phyloP scores from a whole-genome alignment of 2,888 invertebrate species.

The Clistopyga incitator region DNA sequence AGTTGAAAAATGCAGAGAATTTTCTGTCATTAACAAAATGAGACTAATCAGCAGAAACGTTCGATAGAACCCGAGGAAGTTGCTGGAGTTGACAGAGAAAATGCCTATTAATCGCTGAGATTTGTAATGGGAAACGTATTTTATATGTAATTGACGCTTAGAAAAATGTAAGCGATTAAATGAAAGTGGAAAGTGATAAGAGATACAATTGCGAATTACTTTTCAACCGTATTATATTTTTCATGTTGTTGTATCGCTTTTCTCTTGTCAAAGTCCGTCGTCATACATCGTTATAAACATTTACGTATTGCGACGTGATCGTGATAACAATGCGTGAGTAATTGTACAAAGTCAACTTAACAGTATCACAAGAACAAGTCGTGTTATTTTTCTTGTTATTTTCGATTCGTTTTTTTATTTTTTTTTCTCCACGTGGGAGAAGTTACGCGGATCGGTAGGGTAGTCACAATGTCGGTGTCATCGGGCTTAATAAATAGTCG shows the following conservation, averaged over 20 bases:
- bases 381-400: constrained; percentile 55
- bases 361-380: constrained; percentile 71
- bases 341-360: constrained; percentile 78
- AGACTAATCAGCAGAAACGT: too few relatives aligned
- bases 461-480: constrained; percentile 38
- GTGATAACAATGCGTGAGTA: constrained; percentile 77
- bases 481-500: constrained; percentile 52
- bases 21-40: too few relatives aligned
- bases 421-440: constrained; percentile 25
- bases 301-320: constrained; percentile 76
- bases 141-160: not conserved
- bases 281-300: constrained; percentile 78
- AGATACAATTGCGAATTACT: constrained; percentile 36
- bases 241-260: constrained; percentile 62
- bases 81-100: too few relatives aligned
- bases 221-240: constrained; percentile 76
- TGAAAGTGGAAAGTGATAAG: not conserved
- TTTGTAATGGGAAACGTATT: not conserved
- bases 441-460: constrained; percentile 36
- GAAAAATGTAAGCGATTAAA: not conserved
- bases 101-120: too few relatives aligned
- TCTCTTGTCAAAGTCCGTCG: constrained; percentile 62
- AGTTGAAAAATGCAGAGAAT: too few relatives aligned
- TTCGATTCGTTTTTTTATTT: constrained; percentile 38
- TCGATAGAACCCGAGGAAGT: too few relatives aligned